Evolutionary conservation across 2,113 vertebrate genomes (phyloP), one percentile per base, ranked within the genome.

Genomic region (Brachyhypopomus gauderio): DNA sequence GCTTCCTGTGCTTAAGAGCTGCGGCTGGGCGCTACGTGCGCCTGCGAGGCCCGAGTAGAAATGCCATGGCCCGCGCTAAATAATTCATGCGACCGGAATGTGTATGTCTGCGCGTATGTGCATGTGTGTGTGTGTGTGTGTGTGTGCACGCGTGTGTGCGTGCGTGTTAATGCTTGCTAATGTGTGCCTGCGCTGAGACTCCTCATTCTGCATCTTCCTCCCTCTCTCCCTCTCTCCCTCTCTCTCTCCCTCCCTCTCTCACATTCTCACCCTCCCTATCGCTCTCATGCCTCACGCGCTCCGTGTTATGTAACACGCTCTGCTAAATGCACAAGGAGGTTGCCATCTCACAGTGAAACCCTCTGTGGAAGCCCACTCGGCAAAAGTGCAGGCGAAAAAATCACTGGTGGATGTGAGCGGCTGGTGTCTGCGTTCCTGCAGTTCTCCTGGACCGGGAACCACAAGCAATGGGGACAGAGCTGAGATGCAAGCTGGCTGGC

Each of bases 291-390:
- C 78, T 55, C 19, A 62, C 59, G 72, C 58, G 41, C 75, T 86
- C 70, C 48, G 52, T 83, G 75, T 86, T 86, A 84, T 75, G 70
- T 78, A 86, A 86, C 60, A 11, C 3, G 12, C 64, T 62, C 76
- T 55, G 64, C 77, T 75, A 36, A 62, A 66, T 81, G 75, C 77
- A 74, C 83, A 80, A 82, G 77, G 72, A 72, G 77, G 67, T 80
- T 77, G 64, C 66, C 72, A 67, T 75, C 75, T 84, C 74, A 36
- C 23, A 55, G 70, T 77, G 52, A 79, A 82, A 60, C 41, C 77
- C 58, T 55, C 52, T 12, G 74, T 60, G 52, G 66, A 72, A 70
- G 69, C 66, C 41, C 25, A 2, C 72, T 58, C 36, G 77, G 60
- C n/a, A 59, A 72, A 70, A 64, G 34, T 17, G 20, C 66, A 70